A percentile compares a stretch with the other conserved stretches of the same genome.
phyloP scores from a whole-genome alignment of 2,888 invertebrate genomes.

The Lomographa bimaculata region DNA sequence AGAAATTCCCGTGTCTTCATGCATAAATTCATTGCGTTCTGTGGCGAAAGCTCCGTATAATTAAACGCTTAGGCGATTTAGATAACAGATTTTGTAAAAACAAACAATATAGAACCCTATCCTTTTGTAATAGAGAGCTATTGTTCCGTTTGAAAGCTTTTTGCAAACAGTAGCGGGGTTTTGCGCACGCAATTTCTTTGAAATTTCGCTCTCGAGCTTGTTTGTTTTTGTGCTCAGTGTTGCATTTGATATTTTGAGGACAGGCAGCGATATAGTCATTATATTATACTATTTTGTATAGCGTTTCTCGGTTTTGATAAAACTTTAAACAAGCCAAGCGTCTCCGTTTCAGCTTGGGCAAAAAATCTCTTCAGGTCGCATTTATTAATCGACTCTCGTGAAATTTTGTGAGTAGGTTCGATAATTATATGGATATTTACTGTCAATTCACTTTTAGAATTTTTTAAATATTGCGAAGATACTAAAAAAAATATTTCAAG shows the following conservation, averaged over 20 bases:
- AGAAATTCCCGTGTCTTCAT: slow-evolving; percentile 73
- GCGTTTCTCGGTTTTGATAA: too few relatives aligned
- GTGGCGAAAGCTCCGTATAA: slow-evolving; percentile 61
- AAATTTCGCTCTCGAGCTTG: slow-evolving; percentile 49
- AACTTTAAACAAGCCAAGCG: too few relatives aligned
- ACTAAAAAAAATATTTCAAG: too few relatives aligned
- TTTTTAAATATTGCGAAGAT: too few relatives aligned
- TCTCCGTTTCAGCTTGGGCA: too few relatives aligned
- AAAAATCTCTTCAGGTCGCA: too few relatives aligned
- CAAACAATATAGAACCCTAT: slow-evolving; percentile 36
- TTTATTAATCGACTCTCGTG: too few relatives aligned
- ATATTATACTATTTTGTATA: too few relatives aligned
- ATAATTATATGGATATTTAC: too few relatives aligned
- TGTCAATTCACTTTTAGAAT: too few relatives aligned
- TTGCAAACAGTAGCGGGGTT: slow-evolving; percentile 55
- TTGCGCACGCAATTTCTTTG: slow-evolving; percentile 59
- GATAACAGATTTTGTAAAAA: slow-evolving; percentile 16
- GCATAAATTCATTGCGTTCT: slow-evolving; percentile 80
- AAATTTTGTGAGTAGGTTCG: too few relatives aligned
- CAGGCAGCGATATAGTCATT: slow-evolving; percentile 1
- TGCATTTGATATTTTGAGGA: slow-evolving; percentile 44
- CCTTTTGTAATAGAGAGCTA: slow-evolving; percentile 42
- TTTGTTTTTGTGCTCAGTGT: slow-evolving; percentile 54
- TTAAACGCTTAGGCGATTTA: slow-evolving; percentile 52
- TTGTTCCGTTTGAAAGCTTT: slow-evolving; percentile 41